These are phyloP conservation scores for Neelides folsomi DNA, from an alignment of 2,888 invertebrate genomes.

Conservation along the genomic window DNA sequence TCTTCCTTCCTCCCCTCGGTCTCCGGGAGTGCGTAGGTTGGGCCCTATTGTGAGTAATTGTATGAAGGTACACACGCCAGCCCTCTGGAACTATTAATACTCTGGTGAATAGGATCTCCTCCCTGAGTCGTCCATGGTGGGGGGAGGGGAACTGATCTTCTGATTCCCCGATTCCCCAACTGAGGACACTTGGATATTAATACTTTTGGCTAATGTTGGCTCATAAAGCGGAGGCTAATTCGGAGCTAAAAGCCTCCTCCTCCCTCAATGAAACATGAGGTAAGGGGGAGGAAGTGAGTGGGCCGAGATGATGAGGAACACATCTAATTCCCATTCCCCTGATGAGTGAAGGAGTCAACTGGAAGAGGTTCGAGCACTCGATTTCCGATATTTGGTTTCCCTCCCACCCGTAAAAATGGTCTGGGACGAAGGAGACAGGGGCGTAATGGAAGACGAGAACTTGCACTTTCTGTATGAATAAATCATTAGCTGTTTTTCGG, in stretches of 20 bases:
- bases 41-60: too few species aligned
- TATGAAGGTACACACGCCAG: constrained; percentile 5
- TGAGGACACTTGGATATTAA: too few species aligned
- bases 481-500: constrained; percentile 17
- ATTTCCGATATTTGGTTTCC: not conserved
- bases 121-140: too few species aligned
- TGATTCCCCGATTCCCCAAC: too few species aligned
- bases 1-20: constrained; percentile 19
- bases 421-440: constrained; percentile 11
- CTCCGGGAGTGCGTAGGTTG: not conserved
- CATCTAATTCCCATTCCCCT: not conserved
- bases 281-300: not conserved
- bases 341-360: constrained; percentile 3
- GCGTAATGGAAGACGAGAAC: constrained; percentile 20
- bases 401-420: constrained; percentile 3
- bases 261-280: constrained; percentile 3
- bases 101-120: too few species aligned
- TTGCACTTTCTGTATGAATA: constrained; percentile 27
- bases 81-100: constrained; percentile 6
- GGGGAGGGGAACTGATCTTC: too few species aligned
- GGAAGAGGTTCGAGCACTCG: not conserved
- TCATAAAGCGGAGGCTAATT: too few species aligned
- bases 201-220: too few species aligned
- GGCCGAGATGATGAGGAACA: not conserved
- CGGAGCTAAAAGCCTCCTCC: not conserved